Evolutionary conservation across 1,140 invertebrate species (phyloP).

Genomic region (Dreissena rostriformis): DNA sequence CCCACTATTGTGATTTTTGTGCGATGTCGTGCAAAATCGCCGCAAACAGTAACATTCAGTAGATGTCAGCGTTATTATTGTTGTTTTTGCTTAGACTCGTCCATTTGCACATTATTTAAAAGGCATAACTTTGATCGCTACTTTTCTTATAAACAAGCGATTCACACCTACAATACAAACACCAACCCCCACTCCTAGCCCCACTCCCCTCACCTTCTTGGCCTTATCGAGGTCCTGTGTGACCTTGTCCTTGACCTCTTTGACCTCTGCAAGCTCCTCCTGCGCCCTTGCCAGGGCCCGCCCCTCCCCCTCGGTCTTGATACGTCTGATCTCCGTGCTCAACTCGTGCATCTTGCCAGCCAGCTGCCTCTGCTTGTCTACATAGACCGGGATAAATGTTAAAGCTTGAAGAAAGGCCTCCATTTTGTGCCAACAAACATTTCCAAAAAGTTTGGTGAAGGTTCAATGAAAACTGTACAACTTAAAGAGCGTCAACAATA

Average conservation of each 20-base stretch:
- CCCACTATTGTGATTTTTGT: too few relatives aligned
- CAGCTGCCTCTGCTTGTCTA: slow-evolving; percentile 53
- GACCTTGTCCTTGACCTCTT: slow-evolving; percentile 70
- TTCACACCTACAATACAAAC: not conserved
- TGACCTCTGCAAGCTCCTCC: slow-evolving; percentile 63
- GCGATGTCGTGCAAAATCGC: too few relatives aligned
- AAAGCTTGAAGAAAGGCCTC: too few relatives aligned
- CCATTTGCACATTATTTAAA: too few relatives aligned
- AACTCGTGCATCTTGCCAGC: slow-evolving; percentile 59
- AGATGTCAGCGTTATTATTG: too few relatives aligned
- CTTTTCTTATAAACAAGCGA: not conserved
- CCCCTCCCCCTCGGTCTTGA: slow-evolving; percentile 64
- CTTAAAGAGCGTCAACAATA: too few relatives aligned
- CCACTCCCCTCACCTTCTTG: slow-evolving; percentile 70
- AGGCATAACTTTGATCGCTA: too few relatives aligned
- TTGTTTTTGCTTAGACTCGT: too few relatives aligned
- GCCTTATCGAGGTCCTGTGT: slow-evolving; percentile 75
- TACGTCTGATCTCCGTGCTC: slow-evolving; percentile 64
- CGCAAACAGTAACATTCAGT: too few relatives aligned
- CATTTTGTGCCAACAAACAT: too few relatives aligned
- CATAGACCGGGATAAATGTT: not conserved
- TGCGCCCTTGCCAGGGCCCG: slow-evolving; percentile 60
- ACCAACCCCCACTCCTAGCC: not conserved
- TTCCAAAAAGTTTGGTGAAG: too few relatives aligned
- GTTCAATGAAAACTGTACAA: too few relatives aligned